Conservation (phyloP, 2,888 invertebrate genomes). For the Thecocarcelia acutangulata region DNA sequence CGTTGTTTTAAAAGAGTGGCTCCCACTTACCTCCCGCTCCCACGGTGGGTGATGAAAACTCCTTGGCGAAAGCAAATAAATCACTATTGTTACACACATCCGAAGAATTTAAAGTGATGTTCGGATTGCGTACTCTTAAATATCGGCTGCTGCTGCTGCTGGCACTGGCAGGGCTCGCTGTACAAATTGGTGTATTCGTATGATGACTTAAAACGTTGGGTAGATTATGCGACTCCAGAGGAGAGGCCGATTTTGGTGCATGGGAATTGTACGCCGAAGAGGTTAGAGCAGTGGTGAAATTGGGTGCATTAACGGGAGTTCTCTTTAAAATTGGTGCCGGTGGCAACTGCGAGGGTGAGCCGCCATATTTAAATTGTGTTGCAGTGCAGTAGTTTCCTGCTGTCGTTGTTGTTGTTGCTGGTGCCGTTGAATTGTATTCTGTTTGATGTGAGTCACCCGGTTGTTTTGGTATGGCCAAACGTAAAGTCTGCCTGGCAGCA, state of each 20-base stretch:
- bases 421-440: conserved; percentile 57
- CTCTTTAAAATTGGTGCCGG: conserved; percentile 77
- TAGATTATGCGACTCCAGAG: conserved; percentile 76
- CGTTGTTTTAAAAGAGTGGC: background rate
- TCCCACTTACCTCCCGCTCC: conserved; percentile 73
- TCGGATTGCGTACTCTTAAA: conserved; percentile 77
- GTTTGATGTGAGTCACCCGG: conserved; percentile 75
- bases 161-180: conserved; percentile 64
- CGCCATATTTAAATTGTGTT: conserved; percentile 72
- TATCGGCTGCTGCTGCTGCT: conserved; percentile 68
- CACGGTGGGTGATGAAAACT: conserved; percentile 76
- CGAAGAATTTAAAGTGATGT: conserved; percentile 78
- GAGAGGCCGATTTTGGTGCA: conserved; percentile 76
- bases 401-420: conserved; percentile 37
- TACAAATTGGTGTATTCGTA: conserved; percentile 38
- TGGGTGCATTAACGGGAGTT: conserved; percentile 38
- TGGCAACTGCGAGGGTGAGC: conserved; percentile 77
- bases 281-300: conserved; percentile 33
- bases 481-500: conserved; percentile 80
- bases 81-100: conserved; percentile 79
- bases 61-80: conserved; percentile 79
- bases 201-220: conserved; percentile 74
- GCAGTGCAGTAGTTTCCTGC: too few relatives aligned
- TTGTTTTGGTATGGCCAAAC: conserved; percentile 80
- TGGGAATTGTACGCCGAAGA: conserved; percentile 15